A percentile compares a stretch with the other conserved stretches of the same genome.
These are phyloP conservation scores for Venustoraphidia nigricollis DNA, from an alignment of 2,888 invertebrate genomes.

Conservation along the genomic window DNA sequence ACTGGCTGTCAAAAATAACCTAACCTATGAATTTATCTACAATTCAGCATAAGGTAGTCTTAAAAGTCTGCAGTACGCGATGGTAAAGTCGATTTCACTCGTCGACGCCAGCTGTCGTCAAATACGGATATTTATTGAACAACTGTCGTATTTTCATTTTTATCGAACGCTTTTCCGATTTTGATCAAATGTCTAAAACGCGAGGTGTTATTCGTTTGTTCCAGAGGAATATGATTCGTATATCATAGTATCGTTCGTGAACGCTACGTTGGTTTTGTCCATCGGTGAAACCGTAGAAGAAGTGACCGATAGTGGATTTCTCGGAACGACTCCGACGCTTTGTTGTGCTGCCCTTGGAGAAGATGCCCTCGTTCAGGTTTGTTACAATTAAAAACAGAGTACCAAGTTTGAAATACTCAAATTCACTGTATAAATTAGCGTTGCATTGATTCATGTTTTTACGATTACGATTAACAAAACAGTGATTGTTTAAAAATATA, in stretches of 20 bases:
- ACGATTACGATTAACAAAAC: no score
- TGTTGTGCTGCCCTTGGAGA: slow-evolving; percentile 95
- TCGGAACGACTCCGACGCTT: slow-evolving; percentile 97
- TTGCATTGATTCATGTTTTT: no score
- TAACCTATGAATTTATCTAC: no score
- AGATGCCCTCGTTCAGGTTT: slow-evolving; percentile 90
- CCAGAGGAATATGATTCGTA: slow-evolving; percentile 97
- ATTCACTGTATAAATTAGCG: background rate
- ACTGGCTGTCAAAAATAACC: no score
- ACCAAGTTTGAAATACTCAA: background rate
- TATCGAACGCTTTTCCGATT: no score
- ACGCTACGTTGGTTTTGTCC: slow-evolving; percentile 92
- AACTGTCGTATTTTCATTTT: no score
- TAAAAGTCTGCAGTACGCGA: no score
- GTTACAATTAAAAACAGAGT: background rate
- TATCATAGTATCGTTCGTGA: slow-evolving; percentile 98
- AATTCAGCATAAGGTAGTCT: no score
- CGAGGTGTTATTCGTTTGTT: slow-evolving; percentile 28
- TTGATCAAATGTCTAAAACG: background rate
- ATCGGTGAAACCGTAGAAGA: slow-evolving; percentile 99
- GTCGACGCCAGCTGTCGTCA: no score
- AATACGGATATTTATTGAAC: no score
- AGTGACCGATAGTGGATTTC: slow-evolving; percentile 97
- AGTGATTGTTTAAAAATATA: no score
- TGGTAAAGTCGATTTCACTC: no score